Percentiles rank a stretch among this genome's conserved stretches.
Conservation (phyloP, 2,113 vertebrate genomes). For the Alexandromys fortis region DNA sequence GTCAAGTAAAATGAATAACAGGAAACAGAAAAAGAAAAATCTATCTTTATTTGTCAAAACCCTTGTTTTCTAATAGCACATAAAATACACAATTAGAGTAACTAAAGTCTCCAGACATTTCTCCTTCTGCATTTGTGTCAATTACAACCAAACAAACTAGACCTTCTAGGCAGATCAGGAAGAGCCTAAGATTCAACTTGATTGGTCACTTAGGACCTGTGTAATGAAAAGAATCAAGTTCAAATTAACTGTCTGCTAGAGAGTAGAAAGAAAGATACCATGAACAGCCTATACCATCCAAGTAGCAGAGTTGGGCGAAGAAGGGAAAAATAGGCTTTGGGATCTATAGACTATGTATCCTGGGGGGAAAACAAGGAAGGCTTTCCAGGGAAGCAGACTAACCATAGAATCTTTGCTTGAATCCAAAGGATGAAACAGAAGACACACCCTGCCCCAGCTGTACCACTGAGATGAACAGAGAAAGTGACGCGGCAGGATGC, state of each 20-base stretch:
- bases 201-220: not conserved
- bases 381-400: not conserved
- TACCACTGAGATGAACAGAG: fast-evolving
- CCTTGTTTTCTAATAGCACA: not conserved
- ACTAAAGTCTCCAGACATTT: not conserved
- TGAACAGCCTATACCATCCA: not conserved
- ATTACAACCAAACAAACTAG: not conserved
- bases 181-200: not conserved
- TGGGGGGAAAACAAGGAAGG: not conserved
- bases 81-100: not conserved
- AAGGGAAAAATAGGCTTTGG: not conserved
- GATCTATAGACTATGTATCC: not conserved
- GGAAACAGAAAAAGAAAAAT: not conserved
- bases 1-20: not conserved
- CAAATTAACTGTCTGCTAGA: not conserved
- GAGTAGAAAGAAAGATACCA: not conserved
- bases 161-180: not conserved
- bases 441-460: not conserved
- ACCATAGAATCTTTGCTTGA: not conserved
- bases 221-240: not conserved
- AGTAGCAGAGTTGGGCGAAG: not conserved
- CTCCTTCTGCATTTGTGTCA: not conserved
- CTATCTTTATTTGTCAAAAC: not conserved
- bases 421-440: not conserved
- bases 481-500: not conserved